Base-by-base conservation (phyloP, 1,140 invertebrate species). In the Ostrea edulis region DNA sequence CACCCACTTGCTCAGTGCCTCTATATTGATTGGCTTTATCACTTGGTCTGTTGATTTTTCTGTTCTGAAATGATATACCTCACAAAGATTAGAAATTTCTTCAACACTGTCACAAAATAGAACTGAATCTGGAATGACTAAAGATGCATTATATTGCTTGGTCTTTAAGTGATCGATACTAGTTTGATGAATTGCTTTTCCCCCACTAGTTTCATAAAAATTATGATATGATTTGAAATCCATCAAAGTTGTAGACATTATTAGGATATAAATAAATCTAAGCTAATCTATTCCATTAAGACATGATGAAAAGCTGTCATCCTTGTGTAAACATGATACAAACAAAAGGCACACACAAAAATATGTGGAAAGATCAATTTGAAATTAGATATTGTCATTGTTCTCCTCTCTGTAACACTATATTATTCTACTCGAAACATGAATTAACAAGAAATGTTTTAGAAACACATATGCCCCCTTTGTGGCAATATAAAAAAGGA, bases 21-120 rank as follows among this genome's bases (percentile, higher is more conserved):
- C 98, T 88, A 98, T 95, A 25, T 99, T 99, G n/a, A 99, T 97
- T 8, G 99, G 98, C 94, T 99, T 99, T 93, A 99, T 98, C 85
- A 99, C 98, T 96, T 99, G 99, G 96, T 99, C 99, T 88, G 98
- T 99, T 20, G 98, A 99, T 87, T 98, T 96, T 95, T 99, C 99
- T 91, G 98, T 97, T 95, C 98, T 99, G 96, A 53, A 88, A 88
- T 35, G 25, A 77, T 11, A 35, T 77, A 77, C 35, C 29, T 77
- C 8, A 4, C 68, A 25, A 35, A 35, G 22, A 77, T 77, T 77
- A 77, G 29, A 77, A 77, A 29, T 77, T 29, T 77, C 68, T 25
- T 35, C 29, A 3, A 77, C 9, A 35, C 58, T 20, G 58, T n/a
- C 58, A 62, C 25, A 77, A 14, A 12, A 77, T 25, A 29, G 11